These are phyloP conservation scores for Cyclina sinensis DNA, from an alignment of 1,140 invertebrate genomes.

Conservation along the genomic window DNA sequence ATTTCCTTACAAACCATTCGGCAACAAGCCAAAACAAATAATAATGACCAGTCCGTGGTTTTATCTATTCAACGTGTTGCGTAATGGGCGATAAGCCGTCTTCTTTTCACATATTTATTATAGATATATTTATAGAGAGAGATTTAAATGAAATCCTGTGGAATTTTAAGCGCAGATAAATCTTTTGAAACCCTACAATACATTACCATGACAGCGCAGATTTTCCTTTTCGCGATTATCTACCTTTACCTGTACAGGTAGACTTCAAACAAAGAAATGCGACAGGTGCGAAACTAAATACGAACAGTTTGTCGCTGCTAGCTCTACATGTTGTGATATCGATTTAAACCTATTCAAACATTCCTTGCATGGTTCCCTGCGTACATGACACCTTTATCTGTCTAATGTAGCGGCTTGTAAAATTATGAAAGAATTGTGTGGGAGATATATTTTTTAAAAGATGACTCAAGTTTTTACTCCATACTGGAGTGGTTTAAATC, in stretches of 20 bases:
- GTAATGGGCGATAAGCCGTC: too few species aligned
- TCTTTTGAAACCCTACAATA: slow-evolving; percentile 3
- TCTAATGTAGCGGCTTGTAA: neutral
- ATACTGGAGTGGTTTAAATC: neutral
- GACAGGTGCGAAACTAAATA: slow-evolving; percentile 35
- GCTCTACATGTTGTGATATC: slow-evolving; percentile 33
- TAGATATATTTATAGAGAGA: too few species aligned
- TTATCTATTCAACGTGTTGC: too few species aligned
- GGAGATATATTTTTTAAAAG: neutral
- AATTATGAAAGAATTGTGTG: slow-evolving; percentile 4
- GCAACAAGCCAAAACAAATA: too few species aligned
- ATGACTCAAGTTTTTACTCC: neutral
- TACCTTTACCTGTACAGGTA: slow-evolving; percentile 43
- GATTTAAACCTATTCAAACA: slow-evolving; percentile 46
- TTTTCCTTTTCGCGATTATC: neutral
- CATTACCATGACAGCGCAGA: neutral
- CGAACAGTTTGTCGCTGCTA: neutral
- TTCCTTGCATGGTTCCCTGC: slow-evolving; percentile 15
- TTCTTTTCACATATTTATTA: too few species aligned
- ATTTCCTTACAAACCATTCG: too few species aligned
- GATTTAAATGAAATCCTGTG: too few species aligned
- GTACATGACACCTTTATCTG: neutral
- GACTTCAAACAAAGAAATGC: slow-evolving; percentile 29
- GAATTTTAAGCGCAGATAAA: neutral
- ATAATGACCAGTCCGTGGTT: too few species aligned